Evolutionary conservation across 2,888 invertebrate genomes (phyloP).

Genomic region (Dolichopus griseipennis): DNA sequence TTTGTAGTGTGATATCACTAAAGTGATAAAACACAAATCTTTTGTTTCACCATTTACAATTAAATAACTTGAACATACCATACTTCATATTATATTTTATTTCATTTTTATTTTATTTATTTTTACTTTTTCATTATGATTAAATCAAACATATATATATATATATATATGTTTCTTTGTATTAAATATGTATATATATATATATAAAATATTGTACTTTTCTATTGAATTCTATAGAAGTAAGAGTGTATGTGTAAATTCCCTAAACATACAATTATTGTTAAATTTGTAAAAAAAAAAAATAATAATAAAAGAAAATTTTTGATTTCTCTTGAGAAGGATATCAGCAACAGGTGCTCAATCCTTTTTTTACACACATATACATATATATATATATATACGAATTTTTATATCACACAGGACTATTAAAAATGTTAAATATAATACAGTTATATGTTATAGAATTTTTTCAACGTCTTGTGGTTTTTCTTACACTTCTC

Average conservation of each 20-base stretch:
- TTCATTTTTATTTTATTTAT: background rate
- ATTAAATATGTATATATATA: no score
- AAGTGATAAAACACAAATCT: background rate
- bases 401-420: no score
- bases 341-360: conserved; percentile 3
- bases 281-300: background rate
- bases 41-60: background rate
- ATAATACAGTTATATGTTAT: no score
- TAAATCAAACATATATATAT: background rate
- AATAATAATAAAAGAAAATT: no score
- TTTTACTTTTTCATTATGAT: background rate
- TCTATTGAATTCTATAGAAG: no score
- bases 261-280: background rate
- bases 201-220: background rate
- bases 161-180: no score
- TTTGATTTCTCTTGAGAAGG: conserved; percentile 5
- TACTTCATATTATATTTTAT: no score
- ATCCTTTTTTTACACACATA: background rate
- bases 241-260: background rate
- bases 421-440: no score
- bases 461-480: no score
- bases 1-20: background rate
- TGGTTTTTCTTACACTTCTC: no score
- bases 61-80: background rate
- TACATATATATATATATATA: no score